Evolutionary conservation across 2,888 invertebrate genomes (phyloP).

Genomic region (Thecocarcelia acutangulata): DNA sequence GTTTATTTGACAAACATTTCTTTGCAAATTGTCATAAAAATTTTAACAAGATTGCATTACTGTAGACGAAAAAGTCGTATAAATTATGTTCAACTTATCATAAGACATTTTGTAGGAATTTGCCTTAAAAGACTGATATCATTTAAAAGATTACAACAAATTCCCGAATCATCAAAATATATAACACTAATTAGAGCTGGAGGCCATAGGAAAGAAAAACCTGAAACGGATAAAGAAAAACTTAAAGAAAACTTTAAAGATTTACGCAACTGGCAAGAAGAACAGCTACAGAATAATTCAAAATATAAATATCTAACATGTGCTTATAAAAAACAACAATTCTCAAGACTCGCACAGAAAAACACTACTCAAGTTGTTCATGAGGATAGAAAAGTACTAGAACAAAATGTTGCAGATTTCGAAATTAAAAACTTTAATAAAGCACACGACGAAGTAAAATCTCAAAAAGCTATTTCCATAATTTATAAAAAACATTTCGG

Average conservation of each 20-base stretch:
- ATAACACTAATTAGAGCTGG: not conserved
- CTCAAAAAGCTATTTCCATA: too few species aligned
- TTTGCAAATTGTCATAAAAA: slow-evolving; percentile 53
- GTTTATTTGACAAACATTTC: slow-evolving; percentile 22
- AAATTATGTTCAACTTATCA: slow-evolving; percentile 32
- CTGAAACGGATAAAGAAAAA: not conserved
- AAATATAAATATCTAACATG: not conserved
- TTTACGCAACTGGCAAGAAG: not conserved
- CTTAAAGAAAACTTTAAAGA: not conserved
- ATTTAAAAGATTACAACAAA: slow-evolving; percentile 78
- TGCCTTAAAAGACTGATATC: slow-evolving; percentile 81
- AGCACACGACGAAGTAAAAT: too few species aligned
- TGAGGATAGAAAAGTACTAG: too few species aligned
- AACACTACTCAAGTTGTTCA: too few species aligned
- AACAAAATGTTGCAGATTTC: too few species aligned
- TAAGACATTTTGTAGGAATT: slow-evolving; percentile 74
- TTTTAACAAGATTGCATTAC: slow-evolving; percentile 39
- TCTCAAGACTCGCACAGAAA: too few species aligned
- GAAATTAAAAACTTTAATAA: too few species aligned
- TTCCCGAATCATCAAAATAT: slow-evolving; percentile 64
- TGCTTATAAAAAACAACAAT: too few species aligned
- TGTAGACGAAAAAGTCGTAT: slow-evolving; percentile 33
- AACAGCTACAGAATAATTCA: too few species aligned
- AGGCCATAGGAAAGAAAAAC: not conserved
- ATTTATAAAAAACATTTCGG: too few species aligned